phyloP scores from a whole-genome alignment of 2,888 invertebrate species.

The Dexiosoma caninum region DNA sequence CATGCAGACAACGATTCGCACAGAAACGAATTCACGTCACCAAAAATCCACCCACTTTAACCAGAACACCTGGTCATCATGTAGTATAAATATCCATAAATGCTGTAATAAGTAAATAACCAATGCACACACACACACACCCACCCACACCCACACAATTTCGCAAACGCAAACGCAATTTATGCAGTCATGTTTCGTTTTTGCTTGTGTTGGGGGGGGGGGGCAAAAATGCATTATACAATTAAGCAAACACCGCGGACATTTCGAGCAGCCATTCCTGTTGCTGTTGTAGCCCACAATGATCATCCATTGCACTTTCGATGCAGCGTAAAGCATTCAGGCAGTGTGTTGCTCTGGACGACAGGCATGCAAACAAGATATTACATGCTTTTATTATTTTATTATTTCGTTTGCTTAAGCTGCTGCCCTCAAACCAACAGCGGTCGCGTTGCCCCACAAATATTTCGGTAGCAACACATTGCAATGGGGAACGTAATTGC shows the following conservation, averaged over 20 bases:
- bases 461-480: slow-evolving; percentile 16
- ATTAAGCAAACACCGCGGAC: slow-evolving; percentile 39
- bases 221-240: slow-evolving; percentile 48
- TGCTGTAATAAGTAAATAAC: slow-evolving; percentile 12
- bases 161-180: background rate
- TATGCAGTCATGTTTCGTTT: background rate
- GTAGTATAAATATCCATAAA: slow-evolving; percentile 30
- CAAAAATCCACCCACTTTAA: slow-evolving; percentile 42
- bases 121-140: background rate
- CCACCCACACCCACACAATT: background rate
- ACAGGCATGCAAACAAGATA: slow-evolving; percentile 39
- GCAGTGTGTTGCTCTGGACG: background rate
- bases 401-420: slow-evolving; percentile 12
- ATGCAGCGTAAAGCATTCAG: background rate
- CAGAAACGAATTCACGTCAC: slow-evolving; percentile 2
- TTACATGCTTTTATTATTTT: slow-evolving; percentile 52
- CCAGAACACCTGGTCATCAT: slow-evolving; percentile 57
- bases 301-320: background rate
- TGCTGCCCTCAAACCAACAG: background rate
- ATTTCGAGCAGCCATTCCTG: background rate
- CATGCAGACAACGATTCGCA: background rate
- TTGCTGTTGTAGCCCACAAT: background rate
- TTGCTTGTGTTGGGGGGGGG: background rate
- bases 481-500: slow-evolving; percentile 34
- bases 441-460: background rate